Evolutionary conservation across 2,888 invertebrate genomes (phyloP).

Genomic region (Cenopis cana): DNA sequence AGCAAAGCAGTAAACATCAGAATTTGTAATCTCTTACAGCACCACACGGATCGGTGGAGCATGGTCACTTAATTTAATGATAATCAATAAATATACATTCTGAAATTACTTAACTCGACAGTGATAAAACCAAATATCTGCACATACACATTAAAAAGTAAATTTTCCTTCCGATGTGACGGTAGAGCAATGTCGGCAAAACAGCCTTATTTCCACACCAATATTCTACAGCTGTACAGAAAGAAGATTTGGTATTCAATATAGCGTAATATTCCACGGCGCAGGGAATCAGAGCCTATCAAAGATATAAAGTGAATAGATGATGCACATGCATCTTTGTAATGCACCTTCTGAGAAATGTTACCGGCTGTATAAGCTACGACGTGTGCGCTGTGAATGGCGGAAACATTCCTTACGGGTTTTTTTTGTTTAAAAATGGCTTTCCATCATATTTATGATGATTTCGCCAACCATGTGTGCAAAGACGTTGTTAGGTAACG

Average conservation of each 20-base stretch:
- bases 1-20: no score
- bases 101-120: not conserved
- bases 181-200: not conserved
- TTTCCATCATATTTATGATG: no score
- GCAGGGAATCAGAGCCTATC: conserved; percentile 41
- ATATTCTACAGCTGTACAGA: conserved; percentile 27
- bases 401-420: not conserved
- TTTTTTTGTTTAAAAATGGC: no score
- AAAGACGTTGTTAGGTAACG: no score
- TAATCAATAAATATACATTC: no score
- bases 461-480: no score
- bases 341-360: not conserved
- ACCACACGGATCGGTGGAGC: no score
- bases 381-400: not conserved
- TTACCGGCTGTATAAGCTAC: not conserved
- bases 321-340: not conserved
- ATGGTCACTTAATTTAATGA: no score
- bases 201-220: conserved; percentile 20
- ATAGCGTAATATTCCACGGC: conserved; percentile 50
- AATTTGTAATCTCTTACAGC: no score
- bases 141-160: not conserved
- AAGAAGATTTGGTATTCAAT: conserved; percentile 28
- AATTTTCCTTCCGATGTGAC: not conserved
- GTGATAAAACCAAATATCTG: not conserved
- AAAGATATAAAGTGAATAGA: conserved; percentile 5